A percentile compares a stretch with the other conserved stretches of the same genome.
Conservation (phyloP, 30 jellyfish, hydroid and myxozoan genomes). For the Aurelia coerulea region DNA sequence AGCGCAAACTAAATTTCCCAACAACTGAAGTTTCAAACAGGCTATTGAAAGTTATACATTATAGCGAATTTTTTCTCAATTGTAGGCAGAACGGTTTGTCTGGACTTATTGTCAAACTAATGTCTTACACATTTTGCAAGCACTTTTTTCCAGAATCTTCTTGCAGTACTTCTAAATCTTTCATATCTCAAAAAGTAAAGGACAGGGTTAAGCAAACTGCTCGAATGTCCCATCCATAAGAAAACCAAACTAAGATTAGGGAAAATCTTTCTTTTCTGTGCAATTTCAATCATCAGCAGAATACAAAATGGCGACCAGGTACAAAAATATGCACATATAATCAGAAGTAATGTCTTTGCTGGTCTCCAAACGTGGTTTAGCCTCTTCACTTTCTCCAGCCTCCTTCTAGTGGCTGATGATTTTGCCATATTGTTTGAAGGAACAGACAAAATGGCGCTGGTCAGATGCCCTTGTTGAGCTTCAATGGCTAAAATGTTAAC, state of each 20-base stretch:
- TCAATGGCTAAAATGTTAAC: background rate
- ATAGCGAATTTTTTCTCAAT: too few species aligned
- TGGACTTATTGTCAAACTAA: too few species aligned
- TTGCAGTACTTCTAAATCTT: conserved; percentile 30
- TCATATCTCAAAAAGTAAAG: conserved; percentile 49
- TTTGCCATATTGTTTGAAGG: too few species aligned
- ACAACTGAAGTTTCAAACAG: too few species aligned
- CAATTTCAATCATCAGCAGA: conserved; percentile 46
- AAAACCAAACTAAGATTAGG: conserved; percentile 36
- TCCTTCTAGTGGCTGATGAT: conserved; percentile 5
- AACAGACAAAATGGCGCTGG: background rate
- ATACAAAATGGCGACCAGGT: conserved; percentile 79
- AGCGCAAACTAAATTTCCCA: too few species aligned
- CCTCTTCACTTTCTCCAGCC: background rate
- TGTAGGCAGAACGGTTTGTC: too few species aligned
- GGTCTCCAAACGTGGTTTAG: conserved; percentile 26
- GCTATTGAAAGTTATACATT: too few species aligned
- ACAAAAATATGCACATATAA: conserved; percentile 42
- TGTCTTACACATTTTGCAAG: background rate
- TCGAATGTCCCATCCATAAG: conserved; percentile 73
- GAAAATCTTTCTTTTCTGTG: conserved; percentile 9
- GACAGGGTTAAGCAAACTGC: conserved; percentile 62
- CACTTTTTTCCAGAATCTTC: background rate
- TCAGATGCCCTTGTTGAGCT: background rate
- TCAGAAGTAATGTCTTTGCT: conserved; percentile 46